phyloP scores from a whole-genome alignment of 2,113 vertebrate species.

The Elachura formosa region DNA sequence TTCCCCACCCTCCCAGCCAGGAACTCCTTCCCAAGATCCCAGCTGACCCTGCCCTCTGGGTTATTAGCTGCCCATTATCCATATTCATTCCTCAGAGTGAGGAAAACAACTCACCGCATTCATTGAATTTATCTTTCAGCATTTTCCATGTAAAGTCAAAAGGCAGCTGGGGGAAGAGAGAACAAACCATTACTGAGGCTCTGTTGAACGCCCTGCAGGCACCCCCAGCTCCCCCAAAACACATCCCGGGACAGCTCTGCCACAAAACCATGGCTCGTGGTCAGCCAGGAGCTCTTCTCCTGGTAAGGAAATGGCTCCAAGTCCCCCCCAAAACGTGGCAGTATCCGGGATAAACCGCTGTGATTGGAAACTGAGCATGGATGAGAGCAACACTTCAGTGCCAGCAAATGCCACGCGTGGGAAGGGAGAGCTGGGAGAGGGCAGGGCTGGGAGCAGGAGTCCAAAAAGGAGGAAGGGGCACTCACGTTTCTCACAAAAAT shows the following conservation, averaged over 20 bases:
- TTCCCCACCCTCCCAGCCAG: neutral
- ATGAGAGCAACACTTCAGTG: accelerated
- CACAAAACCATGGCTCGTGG: accelerated
- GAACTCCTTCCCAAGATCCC: neutral
- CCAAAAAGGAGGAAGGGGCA: accelerated
- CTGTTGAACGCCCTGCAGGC: neutral
- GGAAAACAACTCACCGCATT: conserved; percentile 82
- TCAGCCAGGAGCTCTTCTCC: neutral
- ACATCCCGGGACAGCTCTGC: neutral
- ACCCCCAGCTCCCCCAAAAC: neutral
- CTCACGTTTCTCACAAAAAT: conserved; percentile 98
- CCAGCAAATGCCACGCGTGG: accelerated
- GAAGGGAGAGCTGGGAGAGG: too few species aligned
- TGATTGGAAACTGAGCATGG: accelerated
- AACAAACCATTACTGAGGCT: neutral
- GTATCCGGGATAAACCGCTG: accelerated
- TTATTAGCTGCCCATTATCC: neutral
- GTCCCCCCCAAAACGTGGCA: neutral
- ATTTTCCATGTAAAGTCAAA: conserved; percentile 99
- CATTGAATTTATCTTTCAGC: conserved; percentile 96
- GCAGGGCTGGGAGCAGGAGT: neutral
- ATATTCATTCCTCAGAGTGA: neutral
- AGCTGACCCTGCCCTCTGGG: neutral
- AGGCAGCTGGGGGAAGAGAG: conserved; percentile 79
- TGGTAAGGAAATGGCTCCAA: neutral